phyloP scores from a whole-genome alignment of 2,888 invertebrate genomes.

The Troides helena region DNA sequence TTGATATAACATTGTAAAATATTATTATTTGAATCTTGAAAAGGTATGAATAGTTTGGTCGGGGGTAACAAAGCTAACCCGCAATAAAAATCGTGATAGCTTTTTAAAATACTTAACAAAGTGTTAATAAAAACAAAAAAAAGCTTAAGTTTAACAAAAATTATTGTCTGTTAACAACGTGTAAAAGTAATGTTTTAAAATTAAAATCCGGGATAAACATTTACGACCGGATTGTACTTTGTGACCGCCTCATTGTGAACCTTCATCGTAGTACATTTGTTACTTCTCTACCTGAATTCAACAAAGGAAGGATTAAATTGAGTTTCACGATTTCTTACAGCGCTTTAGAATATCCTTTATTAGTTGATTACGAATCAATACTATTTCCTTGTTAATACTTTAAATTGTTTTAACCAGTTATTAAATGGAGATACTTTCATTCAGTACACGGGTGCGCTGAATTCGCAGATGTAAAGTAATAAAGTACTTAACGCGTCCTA shows the following conservation, averaged over 20 bases:
- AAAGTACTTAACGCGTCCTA: no score
- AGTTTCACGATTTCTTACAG: constrained; percentile 9
- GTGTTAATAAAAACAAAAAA: no score
- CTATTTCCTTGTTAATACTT: neutral
- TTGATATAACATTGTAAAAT: no score
- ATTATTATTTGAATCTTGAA: no score
- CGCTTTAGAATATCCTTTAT: neutral
- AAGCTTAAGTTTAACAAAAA: neutral
- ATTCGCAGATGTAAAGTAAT: no score
- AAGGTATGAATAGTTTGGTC: no score
- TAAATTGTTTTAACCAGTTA: neutral
- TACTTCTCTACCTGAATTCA: constrained; percentile 27
- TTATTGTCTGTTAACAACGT: neutral
- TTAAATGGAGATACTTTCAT: no score
- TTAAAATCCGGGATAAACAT: neutral
- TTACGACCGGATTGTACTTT: constrained; percentile 18
- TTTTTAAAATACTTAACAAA: no score
- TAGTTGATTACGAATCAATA: neutral
- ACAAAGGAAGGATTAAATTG: constrained; percentile 30
- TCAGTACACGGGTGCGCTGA: no score
- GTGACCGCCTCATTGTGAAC: neutral
- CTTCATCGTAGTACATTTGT: constrained; percentile 25
- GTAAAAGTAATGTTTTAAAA: neutral
- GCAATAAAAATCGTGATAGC: no score
- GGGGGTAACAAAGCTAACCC: no score